These are phyloP conservation scores for Eupithecia tripunctaria DNA, from an alignment of 2,888 invertebrate species.

Conservation along the genomic window DNA sequence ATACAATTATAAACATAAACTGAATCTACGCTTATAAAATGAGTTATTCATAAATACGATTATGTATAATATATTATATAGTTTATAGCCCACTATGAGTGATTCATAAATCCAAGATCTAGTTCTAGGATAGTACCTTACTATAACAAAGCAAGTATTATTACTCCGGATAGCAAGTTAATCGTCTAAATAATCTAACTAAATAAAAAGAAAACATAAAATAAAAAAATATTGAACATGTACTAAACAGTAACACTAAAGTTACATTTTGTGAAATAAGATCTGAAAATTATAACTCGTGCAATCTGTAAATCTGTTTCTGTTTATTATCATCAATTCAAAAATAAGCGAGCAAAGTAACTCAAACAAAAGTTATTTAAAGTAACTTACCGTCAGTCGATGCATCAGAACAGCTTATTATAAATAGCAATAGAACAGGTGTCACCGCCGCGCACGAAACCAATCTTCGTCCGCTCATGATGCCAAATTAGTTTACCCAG, in stretches of 20 bases:
- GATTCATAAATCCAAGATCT: background rate
- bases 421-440: conserved; percentile 63
- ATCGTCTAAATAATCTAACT: background rate
- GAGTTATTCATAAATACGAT: no score
- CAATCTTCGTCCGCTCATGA: conserved; percentile 70
- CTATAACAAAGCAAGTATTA: background rate
- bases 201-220: background rate
- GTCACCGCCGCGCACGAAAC: conserved; percentile 60
- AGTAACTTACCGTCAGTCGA: conserved; percentile 74
- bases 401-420: conserved; percentile 64
- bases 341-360: background rate
- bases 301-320: background rate
- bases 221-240: background rate
- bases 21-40: no score
- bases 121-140: background rate
- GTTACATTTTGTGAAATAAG: background rate
- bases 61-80: no score
- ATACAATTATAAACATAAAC: no score
- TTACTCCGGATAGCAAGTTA: background rate
- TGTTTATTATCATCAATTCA: background rate
- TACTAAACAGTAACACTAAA: background rate
- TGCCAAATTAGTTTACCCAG: conserved; percentile 69
- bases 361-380: conserved; percentile 24
- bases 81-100: no score
- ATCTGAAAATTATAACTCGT: background rate